Percentiles rank a stretch among this genome's conserved stretches.
These are phyloP conservation scores for Callimorpha dominula DNA, from an alignment of 2,888 invertebrate species.

Conservation along the genomic window DNA sequence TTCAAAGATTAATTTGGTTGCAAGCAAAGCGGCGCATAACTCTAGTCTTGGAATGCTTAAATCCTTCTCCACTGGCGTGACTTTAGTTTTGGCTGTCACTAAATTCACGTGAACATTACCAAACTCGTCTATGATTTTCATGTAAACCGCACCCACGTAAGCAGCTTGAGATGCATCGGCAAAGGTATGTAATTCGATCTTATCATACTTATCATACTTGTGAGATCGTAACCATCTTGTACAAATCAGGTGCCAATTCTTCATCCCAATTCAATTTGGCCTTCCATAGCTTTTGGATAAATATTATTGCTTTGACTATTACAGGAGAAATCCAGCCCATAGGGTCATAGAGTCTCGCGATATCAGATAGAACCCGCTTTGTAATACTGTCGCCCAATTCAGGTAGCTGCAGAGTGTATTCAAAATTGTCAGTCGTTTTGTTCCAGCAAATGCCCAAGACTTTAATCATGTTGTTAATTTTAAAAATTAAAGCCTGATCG, in stretches of 20 bases:
- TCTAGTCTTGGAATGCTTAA: slow-evolving; percentile 3
- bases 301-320: neutral
- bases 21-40: slow-evolving; percentile 2
- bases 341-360: neutral
- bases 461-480: no score
- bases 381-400: no score
- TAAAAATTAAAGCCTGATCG: no score
- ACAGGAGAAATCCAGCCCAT: neutral
- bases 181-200: slow-evolving; percentile 1
- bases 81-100: slow-evolving; percentile 4
- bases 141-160: neutral
- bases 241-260: neutral
- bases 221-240: neutral
- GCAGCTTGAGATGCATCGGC: slow-evolving; percentile 4
- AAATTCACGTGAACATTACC: neutral
- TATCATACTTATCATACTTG: neutral
- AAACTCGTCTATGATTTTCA: neutral
- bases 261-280: neutral
- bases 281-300: no score
- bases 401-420: no score
- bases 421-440: no score
- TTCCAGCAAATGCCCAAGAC: no score
- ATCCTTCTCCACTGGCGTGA: slow-evolving; percentile 9
- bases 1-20: slow-evolving; percentile 3
- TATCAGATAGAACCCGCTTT: neutral